Percentiles rank a stretch among this genome's conserved stretches.
Evolutionary conservation across 1,140 invertebrate species (phyloP).

Genomic region (Euwallacea similis): DNA sequence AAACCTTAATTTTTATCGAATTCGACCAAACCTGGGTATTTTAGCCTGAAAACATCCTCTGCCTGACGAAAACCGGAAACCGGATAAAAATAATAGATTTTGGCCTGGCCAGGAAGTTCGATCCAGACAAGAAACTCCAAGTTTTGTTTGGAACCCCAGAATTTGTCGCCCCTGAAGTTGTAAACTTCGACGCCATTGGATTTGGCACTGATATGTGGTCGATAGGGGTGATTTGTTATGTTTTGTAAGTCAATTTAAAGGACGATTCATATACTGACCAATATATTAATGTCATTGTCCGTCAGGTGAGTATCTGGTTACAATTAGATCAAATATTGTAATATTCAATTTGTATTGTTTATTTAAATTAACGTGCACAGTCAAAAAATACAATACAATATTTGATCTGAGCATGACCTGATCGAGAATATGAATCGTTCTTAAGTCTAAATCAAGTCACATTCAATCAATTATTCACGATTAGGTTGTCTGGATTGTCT

Average conservation of each 20-base stretch:
- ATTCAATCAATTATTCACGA: no score
- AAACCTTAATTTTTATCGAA: conserved; percentile 22
- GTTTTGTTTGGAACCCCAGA: conserved; percentile 97
- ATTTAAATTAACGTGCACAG: no score
- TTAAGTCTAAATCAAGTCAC: no score
- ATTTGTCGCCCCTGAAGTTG: conserved; percentile 97
- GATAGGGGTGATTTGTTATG: conserved; percentile 95
- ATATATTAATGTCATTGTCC: no score
- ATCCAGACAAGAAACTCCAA: conserved; percentile 86
- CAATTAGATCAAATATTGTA: no score
- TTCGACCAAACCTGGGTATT: conserved; percentile 39
- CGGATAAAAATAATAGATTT: conserved; percentile 98
- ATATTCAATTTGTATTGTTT: no score
- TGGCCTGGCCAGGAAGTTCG: conserved; percentile 89
- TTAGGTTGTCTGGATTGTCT: conserved; percentile 91
- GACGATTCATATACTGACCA: no score
- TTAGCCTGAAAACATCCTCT: conserved; percentile 96
- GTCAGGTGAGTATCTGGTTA: no score
- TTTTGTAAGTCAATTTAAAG: conserved; percentile 78
- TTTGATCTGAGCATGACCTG: no score
- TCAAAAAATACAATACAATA: no score
- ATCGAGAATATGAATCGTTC: no score
- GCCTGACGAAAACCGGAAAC: conserved; percentile 91
- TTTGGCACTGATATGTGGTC: conserved; percentile 98
- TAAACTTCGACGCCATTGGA: conserved; percentile 96